Evolutionary conservation across 2,888 invertebrate genomes (phyloP).

Genomic region (Ochropacha duplaris): DNA sequence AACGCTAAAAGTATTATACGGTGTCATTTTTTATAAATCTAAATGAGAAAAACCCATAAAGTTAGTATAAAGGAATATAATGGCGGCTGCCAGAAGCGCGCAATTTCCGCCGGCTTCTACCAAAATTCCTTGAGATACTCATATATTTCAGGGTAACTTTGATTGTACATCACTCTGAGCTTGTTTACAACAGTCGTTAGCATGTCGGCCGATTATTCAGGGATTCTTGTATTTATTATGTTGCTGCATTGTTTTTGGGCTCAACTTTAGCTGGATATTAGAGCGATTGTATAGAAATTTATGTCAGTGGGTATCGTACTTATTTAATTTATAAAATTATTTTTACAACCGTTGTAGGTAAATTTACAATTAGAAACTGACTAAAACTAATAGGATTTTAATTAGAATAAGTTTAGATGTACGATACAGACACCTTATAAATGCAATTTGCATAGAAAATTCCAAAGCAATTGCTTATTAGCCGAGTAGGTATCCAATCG

Average conservation of each 20-base stretch:
- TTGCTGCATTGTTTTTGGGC: slow-evolving; percentile 29
- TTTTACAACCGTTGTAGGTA: too few species aligned
- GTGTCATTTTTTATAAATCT: slow-evolving; percentile 19
- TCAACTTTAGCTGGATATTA: slow-evolving; percentile 17
- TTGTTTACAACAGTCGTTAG: slow-evolving; percentile 64
- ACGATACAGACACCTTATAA: too few species aligned
- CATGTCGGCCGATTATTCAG: slow-evolving; percentile 45
- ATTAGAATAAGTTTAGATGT: too few species aligned
- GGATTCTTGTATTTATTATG: slow-evolving; percentile 36
- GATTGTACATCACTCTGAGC: slow-evolving; percentile 55
- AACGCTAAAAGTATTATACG: neutral
- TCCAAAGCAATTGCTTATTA: too few species aligned
- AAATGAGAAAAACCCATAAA: slow-evolving; percentile 34
- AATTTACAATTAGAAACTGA: too few species aligned
- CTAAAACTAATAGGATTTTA: too few species aligned
- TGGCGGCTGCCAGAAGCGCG: slow-evolving; percentile 50
- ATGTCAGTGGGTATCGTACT: neutral
- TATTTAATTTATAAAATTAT: neutral
- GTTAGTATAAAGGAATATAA: slow-evolving; percentile 60
- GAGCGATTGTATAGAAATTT: neutral
- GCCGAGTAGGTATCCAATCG: too few species aligned
- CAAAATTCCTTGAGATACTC: slow-evolving; percentile 35
- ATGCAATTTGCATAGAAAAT: too few species aligned
- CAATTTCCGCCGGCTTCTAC: slow-evolving; percentile 62
- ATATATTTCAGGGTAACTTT: slow-evolving; percentile 46